Percentiles rank a stretch among this genome's conserved stretches.
These are phyloP conservation scores for Sebastes trivittatus DNA, from an alignment of 2,797 vertebrate genomes.

Conservation along the genomic window DNA sequence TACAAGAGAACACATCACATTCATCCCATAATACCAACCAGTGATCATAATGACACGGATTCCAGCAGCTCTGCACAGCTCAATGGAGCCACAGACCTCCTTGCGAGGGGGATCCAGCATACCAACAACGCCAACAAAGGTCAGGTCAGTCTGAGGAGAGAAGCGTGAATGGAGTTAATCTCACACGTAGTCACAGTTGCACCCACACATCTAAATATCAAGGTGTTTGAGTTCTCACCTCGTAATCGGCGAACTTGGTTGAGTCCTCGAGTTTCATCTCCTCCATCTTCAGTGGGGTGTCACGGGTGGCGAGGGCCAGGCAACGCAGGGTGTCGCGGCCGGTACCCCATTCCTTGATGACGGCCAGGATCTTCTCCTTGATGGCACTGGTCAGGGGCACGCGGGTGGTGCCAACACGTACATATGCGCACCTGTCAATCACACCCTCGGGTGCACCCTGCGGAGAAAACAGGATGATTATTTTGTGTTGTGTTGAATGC, in stretches of 20 bases:
- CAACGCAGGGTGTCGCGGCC: constrained; percentile 94
- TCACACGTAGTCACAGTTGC: background rate
- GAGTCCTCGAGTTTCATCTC: constrained; percentile 93
- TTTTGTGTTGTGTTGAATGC: background rate
- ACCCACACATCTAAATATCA: background rate
- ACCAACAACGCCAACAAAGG: constrained; percentile 92
- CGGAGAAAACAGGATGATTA: background rate
- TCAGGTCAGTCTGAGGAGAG: constrained; percentile 86
- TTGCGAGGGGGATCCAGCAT: constrained; percentile 97
- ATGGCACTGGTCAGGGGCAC: constrained; percentile 86
- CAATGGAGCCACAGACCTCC: constrained; percentile 89
- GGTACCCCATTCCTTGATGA: constrained; percentile 94
- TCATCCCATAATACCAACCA: constrained; percentile 65
- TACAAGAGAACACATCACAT: background rate
- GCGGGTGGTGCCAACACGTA: constrained; percentile 91
- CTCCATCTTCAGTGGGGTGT: constrained; percentile 87
- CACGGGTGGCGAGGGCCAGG: constrained; percentile 92
- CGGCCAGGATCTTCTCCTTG: constrained; percentile 89
- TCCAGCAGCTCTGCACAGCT: constrained; percentile 88
- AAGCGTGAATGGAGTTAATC: background rate
- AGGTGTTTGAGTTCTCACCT: constrained; percentile 78
- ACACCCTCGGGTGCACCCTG: constrained; percentile 95
- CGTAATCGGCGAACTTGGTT: constrained; percentile 89
- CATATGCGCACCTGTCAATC: constrained; percentile 92
- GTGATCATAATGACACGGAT: constrained; percentile 99